Evolutionary conservation across 2,113 vertebrate species (phyloP).

Genomic region (Chlorodrepanis virens): DNA sequence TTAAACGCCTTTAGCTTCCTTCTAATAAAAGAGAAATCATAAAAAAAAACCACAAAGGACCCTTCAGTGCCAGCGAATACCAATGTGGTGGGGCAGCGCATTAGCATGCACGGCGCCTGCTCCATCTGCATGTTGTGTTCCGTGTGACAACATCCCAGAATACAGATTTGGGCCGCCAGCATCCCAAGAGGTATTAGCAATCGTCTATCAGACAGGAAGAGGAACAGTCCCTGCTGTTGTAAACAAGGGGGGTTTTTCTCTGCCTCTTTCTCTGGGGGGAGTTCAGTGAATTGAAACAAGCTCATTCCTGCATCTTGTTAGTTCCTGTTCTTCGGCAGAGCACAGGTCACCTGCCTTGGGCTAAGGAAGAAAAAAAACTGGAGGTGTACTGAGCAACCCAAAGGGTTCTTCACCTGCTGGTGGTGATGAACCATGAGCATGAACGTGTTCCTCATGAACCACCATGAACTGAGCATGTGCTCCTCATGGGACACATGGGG

Average conservation of each 20-base stretch:
- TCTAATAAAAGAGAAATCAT: constrained; percentile 53
- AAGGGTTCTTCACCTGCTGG: background rate
- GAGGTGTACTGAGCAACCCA: background rate
- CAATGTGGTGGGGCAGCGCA: background rate
- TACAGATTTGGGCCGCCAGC: constrained; percentile 15
- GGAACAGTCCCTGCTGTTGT: constrained; percentile 16
- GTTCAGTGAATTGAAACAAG: background rate
- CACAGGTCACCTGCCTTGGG: background rate
- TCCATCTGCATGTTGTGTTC: constrained; percentile 33
- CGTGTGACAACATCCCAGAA: constrained; percentile 42
- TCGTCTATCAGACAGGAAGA: constrained; percentile 1
- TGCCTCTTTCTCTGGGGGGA: background rate
- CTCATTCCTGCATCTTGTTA: background rate
- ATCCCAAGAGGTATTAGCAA: constrained; percentile 16
- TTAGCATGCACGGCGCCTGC: background rate
- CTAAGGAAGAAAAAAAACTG: background rate
- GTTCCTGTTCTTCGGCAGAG: background rate
- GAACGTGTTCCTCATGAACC: rapidly evolving
- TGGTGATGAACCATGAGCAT: rapidly evolving
- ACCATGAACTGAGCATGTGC: rapidly evolving
- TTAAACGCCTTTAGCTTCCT: constrained; percentile 35
- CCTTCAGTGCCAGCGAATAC: background rate
- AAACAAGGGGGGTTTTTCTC: constrained; percentile 41
- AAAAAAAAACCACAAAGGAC: constrained; percentile 24
- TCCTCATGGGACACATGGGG: rapidly evolving